phyloP scores from a whole-genome alignment of 2,113 vertebrate genomes.

The Budorcas taxicolor region DNA sequence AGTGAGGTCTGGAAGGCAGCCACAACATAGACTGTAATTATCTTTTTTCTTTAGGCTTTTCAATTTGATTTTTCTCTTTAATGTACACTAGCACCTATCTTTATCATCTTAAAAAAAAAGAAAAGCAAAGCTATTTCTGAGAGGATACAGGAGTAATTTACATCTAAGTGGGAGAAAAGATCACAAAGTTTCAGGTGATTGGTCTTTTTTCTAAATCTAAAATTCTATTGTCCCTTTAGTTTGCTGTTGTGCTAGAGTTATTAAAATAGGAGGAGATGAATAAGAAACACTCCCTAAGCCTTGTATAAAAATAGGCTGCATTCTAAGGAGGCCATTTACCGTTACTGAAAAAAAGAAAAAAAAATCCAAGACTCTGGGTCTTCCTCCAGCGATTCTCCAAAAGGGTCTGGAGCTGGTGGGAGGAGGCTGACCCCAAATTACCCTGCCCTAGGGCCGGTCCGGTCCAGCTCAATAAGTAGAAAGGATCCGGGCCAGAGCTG shows the following conservation, averaged over 20 bases:
- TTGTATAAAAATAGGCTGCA: constrained; percentile 56
- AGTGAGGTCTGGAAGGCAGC: not conserved
- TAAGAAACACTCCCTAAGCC: not conserved
- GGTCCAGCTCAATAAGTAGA: not conserved
- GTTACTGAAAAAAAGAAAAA: not conserved
- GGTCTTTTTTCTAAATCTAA: not conserved
- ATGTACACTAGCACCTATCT: not conserved
- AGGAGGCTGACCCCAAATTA: constrained; percentile 8
- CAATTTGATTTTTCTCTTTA: not conserved
- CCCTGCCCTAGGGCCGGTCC: not conserved
- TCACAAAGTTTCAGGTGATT: not conserved
- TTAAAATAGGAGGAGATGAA: not conserved
- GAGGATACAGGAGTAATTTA: not conserved
- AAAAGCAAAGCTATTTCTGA: not conserved
- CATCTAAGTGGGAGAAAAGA: not conserved
- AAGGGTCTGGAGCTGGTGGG: not conserved
- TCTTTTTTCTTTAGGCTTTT: not conserved
- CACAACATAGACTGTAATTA: not conserved
- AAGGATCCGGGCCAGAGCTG: not conserved
- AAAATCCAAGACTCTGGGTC: not conserved
- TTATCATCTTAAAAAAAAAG: not conserved
- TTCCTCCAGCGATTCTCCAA: not conserved
- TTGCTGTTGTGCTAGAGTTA: not conserved
- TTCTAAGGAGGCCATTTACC: constrained; percentile 21
- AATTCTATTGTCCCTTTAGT: not conserved